Conservation (phyloP, 2,113 vertebrate genomes). For the Glaucomys volans region DNA sequence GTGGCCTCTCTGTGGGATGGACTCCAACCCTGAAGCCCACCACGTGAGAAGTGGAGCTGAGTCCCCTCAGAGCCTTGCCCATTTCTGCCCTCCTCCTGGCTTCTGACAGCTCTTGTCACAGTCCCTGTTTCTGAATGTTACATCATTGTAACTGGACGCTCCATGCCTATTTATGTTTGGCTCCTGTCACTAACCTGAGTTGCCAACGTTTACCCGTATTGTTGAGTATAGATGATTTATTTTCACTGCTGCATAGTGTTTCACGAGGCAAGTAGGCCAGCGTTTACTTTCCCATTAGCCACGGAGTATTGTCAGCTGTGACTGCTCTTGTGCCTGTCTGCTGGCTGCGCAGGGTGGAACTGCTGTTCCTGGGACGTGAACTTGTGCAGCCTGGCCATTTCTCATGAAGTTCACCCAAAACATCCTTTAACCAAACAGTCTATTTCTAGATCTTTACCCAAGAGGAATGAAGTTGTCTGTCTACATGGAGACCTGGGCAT, state of each 20-base stretch:
- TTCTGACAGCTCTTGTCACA: no score
- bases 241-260: background rate
- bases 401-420: background rate
- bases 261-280: background rate
- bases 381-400: background rate
- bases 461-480: background rate
- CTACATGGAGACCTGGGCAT: background rate
- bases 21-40: background rate
- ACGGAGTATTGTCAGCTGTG: background rate
- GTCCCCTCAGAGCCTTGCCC: accelerated
- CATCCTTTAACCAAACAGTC: background rate
- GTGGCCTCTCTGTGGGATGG: background rate
- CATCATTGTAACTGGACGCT: no score
- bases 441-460: background rate
- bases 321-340: background rate
- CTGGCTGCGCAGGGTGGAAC: background rate
- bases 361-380: background rate
- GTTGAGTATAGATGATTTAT: background rate
- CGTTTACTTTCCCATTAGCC: background rate
- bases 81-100: background rate
- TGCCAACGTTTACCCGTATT: background rate
- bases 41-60: background rate
- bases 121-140: background rate
- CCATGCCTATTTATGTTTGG: background rate
- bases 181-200: background rate